Evolutionary conservation across 2,113 vertebrate species (phyloP).

Genomic region (Notothenia rossii): DNA sequence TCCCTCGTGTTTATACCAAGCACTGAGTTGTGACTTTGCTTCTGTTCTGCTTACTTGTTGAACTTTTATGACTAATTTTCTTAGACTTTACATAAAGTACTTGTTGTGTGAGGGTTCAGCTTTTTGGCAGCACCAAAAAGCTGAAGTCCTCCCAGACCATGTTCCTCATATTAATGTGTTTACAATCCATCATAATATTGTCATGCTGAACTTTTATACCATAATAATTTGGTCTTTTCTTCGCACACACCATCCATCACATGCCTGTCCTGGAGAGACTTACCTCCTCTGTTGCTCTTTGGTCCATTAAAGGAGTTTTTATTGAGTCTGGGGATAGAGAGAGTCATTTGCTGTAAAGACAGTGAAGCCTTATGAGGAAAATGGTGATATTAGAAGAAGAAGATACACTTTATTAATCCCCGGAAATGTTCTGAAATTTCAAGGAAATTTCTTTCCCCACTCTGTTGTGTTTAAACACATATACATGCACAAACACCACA

Average conservation of each 20-base stretch:
- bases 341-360: background rate
- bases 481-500: too few relatives aligned
- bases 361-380: too few relatives aligned
- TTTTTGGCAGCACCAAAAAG: background rate
- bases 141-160: background rate
- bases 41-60: too few relatives aligned
- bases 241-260: background rate
- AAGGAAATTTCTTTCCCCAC: too few relatives aligned
- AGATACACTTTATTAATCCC: too few relatives aligned
- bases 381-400: background rate
- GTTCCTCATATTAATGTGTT: background rate
- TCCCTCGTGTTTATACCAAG: too few relatives aligned
- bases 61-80: background rate
- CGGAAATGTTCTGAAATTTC: too few relatives aligned
- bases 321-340: background rate
- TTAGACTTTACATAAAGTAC: background rate
- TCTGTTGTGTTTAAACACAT: too few relatives aligned
- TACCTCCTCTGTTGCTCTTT: background rate
- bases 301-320: slow-evolving; percentile 10
- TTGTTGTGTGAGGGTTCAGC: background rate
- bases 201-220: too few relatives aligned
- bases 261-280: background rate
- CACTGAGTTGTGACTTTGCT: too few relatives aligned
- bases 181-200: background rate
- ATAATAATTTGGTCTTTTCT: background rate